Base-by-base conservation (phyloP, 2,113 vertebrate species). In the Peromyscus polionotus region DNA sequence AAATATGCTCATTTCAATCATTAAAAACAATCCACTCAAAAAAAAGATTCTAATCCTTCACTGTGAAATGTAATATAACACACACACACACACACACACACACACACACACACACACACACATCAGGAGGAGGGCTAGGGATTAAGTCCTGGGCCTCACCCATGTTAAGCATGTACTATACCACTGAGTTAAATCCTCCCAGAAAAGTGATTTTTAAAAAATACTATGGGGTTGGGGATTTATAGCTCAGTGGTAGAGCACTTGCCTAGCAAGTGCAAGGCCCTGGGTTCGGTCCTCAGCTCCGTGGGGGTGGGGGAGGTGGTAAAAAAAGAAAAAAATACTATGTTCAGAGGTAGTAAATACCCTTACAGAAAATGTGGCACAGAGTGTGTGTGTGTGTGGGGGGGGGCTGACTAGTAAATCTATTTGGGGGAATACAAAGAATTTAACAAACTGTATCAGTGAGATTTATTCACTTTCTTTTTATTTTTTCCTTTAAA, bases 341-440 rank as follows among this genome's bases (percentile, higher is more conserved):
- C 20, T 92, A 70, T 80, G 76, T 81, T 84, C 93, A 93, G 94
- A 92, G 16, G 20, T 80, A 92, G 28, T 5, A 84, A 22, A 96
- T 33, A 94, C 9, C 12, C 65, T 86, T 90, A 81, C 1, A 83
- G 48, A 75, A 95, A 90, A 97, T 75, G 20, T 33, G n/a, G 51
- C 33, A 79, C 16, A 72, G 93, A 95, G 75, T 17, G 45, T 13
- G 3, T 94, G 94, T 3, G 10, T 33, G 51, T n/a, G n/a, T n/a
- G 83, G 39, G 26, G 26, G 9, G 77, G 67, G 77, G 87, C 33
- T 59, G 63, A 85, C 20, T 57, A 93, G 86, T 54, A 48, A 92
- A 94, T 91, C 4, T 61, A 61, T 84, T 85, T 61, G 42, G 67
- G 93, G 45, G 75, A 68, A 95, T 76, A 19, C 39, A 84, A 94